Percentiles rank a stretch among this genome's conserved stretches.
Evolutionary conservation across 2,113 vertebrate genomes (phyloP).

Genomic region (pig (Sus scrofa)): T2T-Sscrofa CM000816.6:27931001-27931500

Average conservation of each 20-base stretch:
- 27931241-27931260: not conserved
- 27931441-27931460: not conserved
- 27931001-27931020: conserved; percentile 47
- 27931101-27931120: not conserved
- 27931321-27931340: not conserved
- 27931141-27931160: not conserved
- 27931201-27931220: not conserved
- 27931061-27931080: conserved; percentile 63
- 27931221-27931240: not conserved
- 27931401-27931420: not conserved
- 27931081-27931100: not conserved
- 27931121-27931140: conserved; percentile 12
- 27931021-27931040: conserved; percentile 66
- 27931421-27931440: not conserved
- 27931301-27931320: not conserved
- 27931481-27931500: not conserved
- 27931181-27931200: not conserved
- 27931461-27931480: not conserved
- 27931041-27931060: conserved; percentile 38
- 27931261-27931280: not conserved
- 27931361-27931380: not conserved
- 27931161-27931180: not conserved
- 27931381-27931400: not conserved
- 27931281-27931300: not conserved
- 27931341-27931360: not conserved